Evolutionary conservation across 2,888 invertebrate genomes (phyloP).

Genomic region (Branchipolynoe longqiensis): DNA sequence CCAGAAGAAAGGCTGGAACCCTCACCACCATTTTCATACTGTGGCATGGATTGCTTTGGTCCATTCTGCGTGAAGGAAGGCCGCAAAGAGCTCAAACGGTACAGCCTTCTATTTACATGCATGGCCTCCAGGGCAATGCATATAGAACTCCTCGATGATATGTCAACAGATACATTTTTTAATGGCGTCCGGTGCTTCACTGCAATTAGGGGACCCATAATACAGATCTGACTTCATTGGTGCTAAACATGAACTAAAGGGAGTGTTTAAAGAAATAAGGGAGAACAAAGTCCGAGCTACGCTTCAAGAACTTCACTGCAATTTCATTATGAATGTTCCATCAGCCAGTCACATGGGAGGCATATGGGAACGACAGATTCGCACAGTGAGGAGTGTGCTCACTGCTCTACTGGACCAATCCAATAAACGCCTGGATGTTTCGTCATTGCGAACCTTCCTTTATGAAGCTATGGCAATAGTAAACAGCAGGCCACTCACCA

Average conservation of each 20-base stretch:
- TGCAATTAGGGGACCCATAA: constrained; percentile 66
- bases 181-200: constrained; percentile 69
- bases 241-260: constrained; percentile 68
- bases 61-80: constrained; percentile 69
- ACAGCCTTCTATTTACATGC: constrained; percentile 71
- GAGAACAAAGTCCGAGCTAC: constrained; percentile 17
- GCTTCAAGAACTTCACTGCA: constrained; percentile 24
- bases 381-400: constrained; percentile 60
- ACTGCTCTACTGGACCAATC: constrained; percentile 24
- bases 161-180: constrained; percentile 70
- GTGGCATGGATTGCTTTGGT: constrained; percentile 71
- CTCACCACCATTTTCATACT: constrained; percentile 68
- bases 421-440: constrained; percentile 50
- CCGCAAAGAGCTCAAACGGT: constrained; percentile 69
- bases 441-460: constrained; percentile 64
- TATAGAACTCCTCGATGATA: constrained; percentile 69
- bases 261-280: constrained; percentile 39
- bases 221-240: constrained; percentile 70
- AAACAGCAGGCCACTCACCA: constrained; percentile 60
- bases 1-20: constrained; percentile 66
- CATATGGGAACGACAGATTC: constrained; percentile 61
- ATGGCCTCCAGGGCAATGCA: constrained; percentile 69
- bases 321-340: constrained; percentile 58
- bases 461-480: constrained; percentile 62
- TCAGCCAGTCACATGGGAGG: constrained; percentile 60